A percentile compares a stretch with the other conserved stretches of the same genome.
phyloP scores from a whole-genome alignment of 2,797 vertebrate species.

The Liasis olivaceus region DNA sequence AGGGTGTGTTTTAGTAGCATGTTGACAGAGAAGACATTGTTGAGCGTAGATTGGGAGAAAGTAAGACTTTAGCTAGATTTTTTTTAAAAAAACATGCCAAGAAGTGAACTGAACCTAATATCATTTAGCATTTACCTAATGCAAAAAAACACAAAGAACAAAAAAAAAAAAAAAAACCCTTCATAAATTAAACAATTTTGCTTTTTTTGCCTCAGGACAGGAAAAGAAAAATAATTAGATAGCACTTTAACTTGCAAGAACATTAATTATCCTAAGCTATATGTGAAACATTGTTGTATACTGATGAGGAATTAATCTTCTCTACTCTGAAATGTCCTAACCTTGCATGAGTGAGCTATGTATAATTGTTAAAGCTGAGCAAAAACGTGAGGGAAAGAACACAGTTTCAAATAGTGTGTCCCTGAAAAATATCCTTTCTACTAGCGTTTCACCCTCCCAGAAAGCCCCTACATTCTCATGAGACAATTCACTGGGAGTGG shows the following conservation, averaged over 20 bases:
- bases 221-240: conserved; percentile 66
- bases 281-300: conserved; percentile 63
- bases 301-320: conserved; percentile 69
- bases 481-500: background rate
- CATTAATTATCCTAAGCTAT: conserved; percentile 70
- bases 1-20: conserved; percentile 44
- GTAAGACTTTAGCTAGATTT: conserved; percentile 23
- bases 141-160: conserved; percentile 20
- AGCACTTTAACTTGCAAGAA: conserved; percentile 67
- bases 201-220: conserved; percentile 53
- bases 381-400: background rate
- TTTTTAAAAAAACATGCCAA: conserved; percentile 31
- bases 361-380: conserved; percentile 6
- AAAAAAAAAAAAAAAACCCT: conserved; percentile 32
- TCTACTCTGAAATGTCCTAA: conserved; percentile 58
- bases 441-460: too few species aligned
- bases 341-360: conserved; percentile 34
- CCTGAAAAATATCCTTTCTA: background rate
- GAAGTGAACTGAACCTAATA: conserved; percentile 43
- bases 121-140: conserved; percentile 41
- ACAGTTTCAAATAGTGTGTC: background rate
- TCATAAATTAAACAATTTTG: conserved; percentile 65
- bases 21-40: conserved; percentile 40
- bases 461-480: background rate
- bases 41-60: conserved; percentile 36